These are phyloP conservation scores for Metallyticus violacea DNA, from an alignment of 2,888 invertebrate genomes.

Conservation along the genomic window DNA sequence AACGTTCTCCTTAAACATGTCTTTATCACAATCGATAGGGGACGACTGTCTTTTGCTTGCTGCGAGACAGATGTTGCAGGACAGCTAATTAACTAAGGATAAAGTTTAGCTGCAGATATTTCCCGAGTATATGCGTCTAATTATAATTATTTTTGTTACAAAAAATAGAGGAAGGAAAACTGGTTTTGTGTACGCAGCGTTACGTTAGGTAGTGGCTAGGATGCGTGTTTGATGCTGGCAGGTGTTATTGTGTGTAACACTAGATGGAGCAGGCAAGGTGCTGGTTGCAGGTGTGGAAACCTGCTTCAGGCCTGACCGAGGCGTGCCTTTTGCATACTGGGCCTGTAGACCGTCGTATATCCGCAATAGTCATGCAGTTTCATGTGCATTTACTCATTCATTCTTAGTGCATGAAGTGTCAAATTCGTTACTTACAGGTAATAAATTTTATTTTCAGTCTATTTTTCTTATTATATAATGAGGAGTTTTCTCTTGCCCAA, in stretches of 20 bases:
- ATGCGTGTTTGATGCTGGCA: not conserved
- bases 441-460: no score
- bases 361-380: no score
- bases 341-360: no score
- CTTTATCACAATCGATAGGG: not conserved
- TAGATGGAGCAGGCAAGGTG: not conserved
- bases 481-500: no score
- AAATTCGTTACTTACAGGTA: no score
- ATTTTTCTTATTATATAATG: no score
- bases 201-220: no score
- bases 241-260: not conserved
- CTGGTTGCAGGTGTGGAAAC: not conserved
- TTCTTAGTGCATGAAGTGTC: no score
- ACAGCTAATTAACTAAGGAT: not conserved
- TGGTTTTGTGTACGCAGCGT: not conserved
- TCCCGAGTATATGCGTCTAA: not conserved
- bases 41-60: not conserved
- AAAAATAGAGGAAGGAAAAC: not conserved
- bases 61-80: not conserved
- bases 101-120: not conserved
- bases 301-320: not conserved
- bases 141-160: not conserved
- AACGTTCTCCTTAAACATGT: not conserved
- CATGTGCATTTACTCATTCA: no score
- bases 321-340: no score